Evolutionary conservation across 2,113 vertebrate genomes (phyloP), one percentile per base, ranked within the genome.

Genomic region (Bos indicus): DNA sequence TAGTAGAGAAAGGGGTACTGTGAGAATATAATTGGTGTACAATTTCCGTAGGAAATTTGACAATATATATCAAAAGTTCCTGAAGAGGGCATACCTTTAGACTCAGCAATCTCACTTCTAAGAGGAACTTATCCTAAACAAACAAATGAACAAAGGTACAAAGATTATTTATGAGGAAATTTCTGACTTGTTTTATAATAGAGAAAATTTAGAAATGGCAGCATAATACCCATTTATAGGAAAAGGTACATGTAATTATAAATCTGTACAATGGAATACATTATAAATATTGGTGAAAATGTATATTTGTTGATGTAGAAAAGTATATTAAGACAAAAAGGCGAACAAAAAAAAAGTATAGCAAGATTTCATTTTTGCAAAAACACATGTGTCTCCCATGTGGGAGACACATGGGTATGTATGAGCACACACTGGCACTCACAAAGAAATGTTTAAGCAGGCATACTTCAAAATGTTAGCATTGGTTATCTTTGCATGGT

Each of bases 131-230:
- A 90, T 43, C 19, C 48, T 89, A 56, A 86, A 88, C 26, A 93
- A 93, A 92, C 33, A 95, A 86, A 43, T 82, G 56, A 95, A 95
- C n/a, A 83, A 83, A 19, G n/a, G 33, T 48, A 67, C n/a, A 90
- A 83, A 64, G 46, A 80, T 80, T 71, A 97, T 28, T 85, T 46
- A 30, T 57, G 36, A 95, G 28, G 54, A 40, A 88, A 56, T 90
- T 96, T 88, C 46, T 82, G 40, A 21, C 13, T 87, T 82, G 23
- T 90, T 11, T 88, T 94, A 71, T 88, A 88, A 91, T 9, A 74
- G 23, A 92, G 33, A 92, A 92, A 60, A 67, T 78, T 90, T 51
- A 80, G 25, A 92, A 89, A 93, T 8, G 36, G 52, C 71, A 85
- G 56, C 33, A 97, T 52, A 60, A 74, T 64, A 84, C 71, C 67